phyloP scores from a whole-genome alignment of 2,888 invertebrate species.

The Agonum fuliginosum region DNA sequence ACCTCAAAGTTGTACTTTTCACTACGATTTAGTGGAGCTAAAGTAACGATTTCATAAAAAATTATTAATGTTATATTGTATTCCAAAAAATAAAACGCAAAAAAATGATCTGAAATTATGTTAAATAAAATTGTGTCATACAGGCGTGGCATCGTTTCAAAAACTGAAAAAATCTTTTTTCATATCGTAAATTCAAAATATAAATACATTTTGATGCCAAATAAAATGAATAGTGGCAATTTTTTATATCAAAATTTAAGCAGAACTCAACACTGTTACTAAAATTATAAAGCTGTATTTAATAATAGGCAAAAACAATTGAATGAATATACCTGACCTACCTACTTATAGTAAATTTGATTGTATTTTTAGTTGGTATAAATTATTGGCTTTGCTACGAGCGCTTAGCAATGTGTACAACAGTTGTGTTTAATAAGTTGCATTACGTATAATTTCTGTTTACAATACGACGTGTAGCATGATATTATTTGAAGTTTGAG shows the following conservation, averaged over 20 bases:
- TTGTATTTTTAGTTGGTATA: constrained; percentile 3
- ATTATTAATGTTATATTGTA: no score
- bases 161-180: constrained; percentile 34
- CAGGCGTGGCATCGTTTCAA: constrained; percentile 37
- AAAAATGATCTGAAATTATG: no score
- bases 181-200: no score
- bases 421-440: constrained; percentile 3
- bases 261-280: neutral
- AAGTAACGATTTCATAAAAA: no score
- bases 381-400: constrained; percentile 23
- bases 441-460: neutral
- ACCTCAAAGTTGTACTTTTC: no score
- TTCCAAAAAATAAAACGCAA: no score
- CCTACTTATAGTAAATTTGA: neutral
- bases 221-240: constrained; percentile 7
- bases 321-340: constrained; percentile 52
- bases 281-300: neutral
- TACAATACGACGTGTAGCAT: no score
- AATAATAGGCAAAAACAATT: constrained; percentile 41
- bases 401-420: no score
- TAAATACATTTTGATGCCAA: constrained; percentile 40
- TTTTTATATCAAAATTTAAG: constrained; percentile 25
- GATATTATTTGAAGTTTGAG: neutral
- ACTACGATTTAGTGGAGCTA: no score
- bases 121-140: constrained; percentile 12